phyloP scores from a whole-genome alignment of 2,797 vertebrate genomes.

The Champsocephalus esox region DNA sequence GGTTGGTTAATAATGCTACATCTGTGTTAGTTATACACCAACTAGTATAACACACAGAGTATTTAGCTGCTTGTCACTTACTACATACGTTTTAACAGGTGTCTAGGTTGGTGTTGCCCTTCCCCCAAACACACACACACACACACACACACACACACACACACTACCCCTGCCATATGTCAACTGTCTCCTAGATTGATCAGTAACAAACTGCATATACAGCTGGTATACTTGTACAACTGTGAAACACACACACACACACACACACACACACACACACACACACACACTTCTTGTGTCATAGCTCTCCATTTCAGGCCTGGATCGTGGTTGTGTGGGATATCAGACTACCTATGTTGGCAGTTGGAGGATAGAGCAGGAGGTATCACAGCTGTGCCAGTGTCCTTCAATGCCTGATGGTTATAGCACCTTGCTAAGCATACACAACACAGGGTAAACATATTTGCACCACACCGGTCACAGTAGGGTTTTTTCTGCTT shows the following conservation, averaged over 20 bases:
- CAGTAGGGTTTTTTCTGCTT: conserved; percentile 12
- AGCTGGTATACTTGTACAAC: conserved; percentile 50
- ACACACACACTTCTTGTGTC: conserved; percentile 18
- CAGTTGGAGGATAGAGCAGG: conserved; percentile 34
- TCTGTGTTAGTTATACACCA: background rate
- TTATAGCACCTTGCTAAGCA: conserved; percentile 35
- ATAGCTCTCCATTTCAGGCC: conserved; percentile 65
- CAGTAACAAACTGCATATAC: conserved; percentile 56
- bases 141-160: conserved; percentile 34
- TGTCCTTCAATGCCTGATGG: conserved; percentile 35
- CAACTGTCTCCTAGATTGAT: conserved; percentile 67
- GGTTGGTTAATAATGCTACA: background rate
- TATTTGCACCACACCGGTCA: conserved; percentile 4
- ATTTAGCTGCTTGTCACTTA: conserved; percentile 53
- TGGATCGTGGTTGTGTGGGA: conserved; percentile 37
- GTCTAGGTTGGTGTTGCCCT: conserved; percentile 60
- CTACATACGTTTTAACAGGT: conserved; percentile 82
- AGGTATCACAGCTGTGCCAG: conserved; percentile 47
- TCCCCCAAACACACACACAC: conserved; percentile 59
- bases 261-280: background rate
- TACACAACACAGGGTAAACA: conserved; percentile 1
- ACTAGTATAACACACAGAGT: conserved; percentile 5
- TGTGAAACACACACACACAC: background rate
- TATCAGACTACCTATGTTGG: conserved; percentile 65
- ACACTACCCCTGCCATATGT: conserved; percentile 21